Conservation (phyloP, 2,888 invertebrate genomes). For the Drosophila conformis region DNA sequence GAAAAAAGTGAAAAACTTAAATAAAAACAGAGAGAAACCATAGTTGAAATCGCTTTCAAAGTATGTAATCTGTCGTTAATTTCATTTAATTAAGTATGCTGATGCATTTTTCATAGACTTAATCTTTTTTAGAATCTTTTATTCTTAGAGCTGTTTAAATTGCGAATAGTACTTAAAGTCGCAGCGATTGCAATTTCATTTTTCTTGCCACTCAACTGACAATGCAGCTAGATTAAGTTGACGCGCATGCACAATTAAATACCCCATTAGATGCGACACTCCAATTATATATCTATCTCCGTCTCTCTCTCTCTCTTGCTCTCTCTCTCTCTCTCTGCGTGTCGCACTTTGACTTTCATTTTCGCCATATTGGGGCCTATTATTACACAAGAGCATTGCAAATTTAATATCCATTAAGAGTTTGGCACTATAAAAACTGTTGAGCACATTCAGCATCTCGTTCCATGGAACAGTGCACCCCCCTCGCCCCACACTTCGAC, state of each 20-base stretch:
- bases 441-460: constrained; percentile 15
- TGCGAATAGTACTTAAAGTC: not conserved
- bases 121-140: no score
- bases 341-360: constrained; percentile 16
- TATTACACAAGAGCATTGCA: constrained; percentile 41
- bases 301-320: not conserved
- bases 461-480: not conserved
- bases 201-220: not conserved
- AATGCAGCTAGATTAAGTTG: constrained; percentile 2
- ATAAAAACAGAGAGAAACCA: not conserved
- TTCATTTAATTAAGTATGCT: not conserved
- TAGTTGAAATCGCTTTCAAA: not conserved
- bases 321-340: not conserved
- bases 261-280: constrained; percentile 18
- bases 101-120: not conserved
- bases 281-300: constrained; percentile 19
- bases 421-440: constrained; percentile 55
- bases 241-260: constrained; percentile 27
- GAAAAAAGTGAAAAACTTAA: not conserved
- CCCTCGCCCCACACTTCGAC: not conserved
- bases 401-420: constrained; percentile 60
- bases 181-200: not conserved
- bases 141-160: not conserved
- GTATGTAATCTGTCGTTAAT: not conserved
- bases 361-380: constrained; percentile 6